Conservation (phyloP, 2,797 vertebrate species). For the Phrynocephalus guinanensis region DNA sequence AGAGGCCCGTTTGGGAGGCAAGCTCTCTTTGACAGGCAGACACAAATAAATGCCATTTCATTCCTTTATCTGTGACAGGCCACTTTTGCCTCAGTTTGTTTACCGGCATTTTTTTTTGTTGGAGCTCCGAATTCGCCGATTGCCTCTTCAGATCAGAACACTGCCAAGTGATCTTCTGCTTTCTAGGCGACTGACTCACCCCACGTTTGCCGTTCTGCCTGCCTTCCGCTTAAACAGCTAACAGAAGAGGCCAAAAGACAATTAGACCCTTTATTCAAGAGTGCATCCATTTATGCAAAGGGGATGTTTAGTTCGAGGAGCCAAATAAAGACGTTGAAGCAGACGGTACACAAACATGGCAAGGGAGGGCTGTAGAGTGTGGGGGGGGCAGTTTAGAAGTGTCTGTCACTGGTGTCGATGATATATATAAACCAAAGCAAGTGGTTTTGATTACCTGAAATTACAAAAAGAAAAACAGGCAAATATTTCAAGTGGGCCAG, state of each 20-base stretch:
- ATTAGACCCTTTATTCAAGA: constrained; percentile 68
- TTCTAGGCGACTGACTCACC: not conserved
- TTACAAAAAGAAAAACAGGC: constrained; percentile 52
- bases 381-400: not conserved
- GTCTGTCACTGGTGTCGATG: constrained; percentile 61
- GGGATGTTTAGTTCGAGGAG: constrained; percentile 66
- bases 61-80: constrained; percentile 59
- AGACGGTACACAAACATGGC: constrained; percentile 67
- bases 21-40: constrained; percentile 46
- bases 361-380: no score
- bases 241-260: constrained; percentile 58
- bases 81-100: constrained; percentile 55
- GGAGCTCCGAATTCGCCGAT: constrained; percentile 44
- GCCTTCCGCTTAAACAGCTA: constrained; percentile 66
- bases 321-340: constrained; percentile 62
- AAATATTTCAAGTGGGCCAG: constrained; percentile 56
- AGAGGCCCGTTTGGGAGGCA: constrained; percentile 30
- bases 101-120: constrained; percentile 58
- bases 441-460: constrained; percentile 66
- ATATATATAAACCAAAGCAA: constrained; percentile 61
- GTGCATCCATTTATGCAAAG: constrained; percentile 63
- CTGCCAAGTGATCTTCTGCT: constrained; percentile 44
- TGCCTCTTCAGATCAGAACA: constrained; percentile 37
- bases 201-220: constrained; percentile 31
- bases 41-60: constrained; percentile 52